A percentile compares a stretch with the other conserved stretches of the same genome.
phyloP scores from a whole-genome alignment of 2,888 invertebrate genomes.

The Leptarthrus brevirostris region DNA sequence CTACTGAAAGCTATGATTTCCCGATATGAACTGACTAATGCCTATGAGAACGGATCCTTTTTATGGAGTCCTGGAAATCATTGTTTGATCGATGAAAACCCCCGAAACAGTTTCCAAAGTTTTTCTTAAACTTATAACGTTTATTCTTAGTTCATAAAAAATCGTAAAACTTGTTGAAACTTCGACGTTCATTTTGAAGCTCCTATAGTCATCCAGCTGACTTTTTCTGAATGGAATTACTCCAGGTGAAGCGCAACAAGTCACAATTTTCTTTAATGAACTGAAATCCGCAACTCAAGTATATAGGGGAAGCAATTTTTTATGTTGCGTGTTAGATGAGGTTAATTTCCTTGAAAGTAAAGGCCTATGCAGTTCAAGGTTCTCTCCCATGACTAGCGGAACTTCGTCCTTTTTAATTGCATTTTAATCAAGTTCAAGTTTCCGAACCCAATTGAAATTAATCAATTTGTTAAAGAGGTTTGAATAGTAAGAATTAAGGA shows the following conservation, averaged over 20 bases:
- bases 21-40: conserved; percentile 34
- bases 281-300: not conserved
- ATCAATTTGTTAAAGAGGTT: too few relatives aligned
- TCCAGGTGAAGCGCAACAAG: conserved; percentile 7
- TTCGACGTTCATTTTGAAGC: not conserved
- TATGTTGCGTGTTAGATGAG: not conserved
- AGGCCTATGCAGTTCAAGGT: conserved; percentile 3
- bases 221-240: conserved; percentile 21
- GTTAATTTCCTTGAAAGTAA: not conserved
- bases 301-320: not conserved
- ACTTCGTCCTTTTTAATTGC: conserved; percentile 5
- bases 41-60: conserved; percentile 12
- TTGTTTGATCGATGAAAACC: conserved; percentile 43
- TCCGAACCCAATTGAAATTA: not conserved
- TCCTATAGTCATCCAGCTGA: not conserved
- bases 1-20: not conserved
- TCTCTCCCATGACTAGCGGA: conserved; percentile 17
- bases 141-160: not conserved
- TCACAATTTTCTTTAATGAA: not conserved
- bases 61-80: conserved; percentile 28
- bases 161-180: conserved; percentile 36
- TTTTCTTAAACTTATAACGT: not conserved
- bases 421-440: conserved; percentile 21
- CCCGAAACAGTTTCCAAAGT: conserved; percentile 27
- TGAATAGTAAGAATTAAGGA: too few relatives aligned